Evolutionary conservation across 1,140 invertebrate genomes (phyloP), one percentile per base, ranked within the genome.

Genomic region (Yoshiicerus persimilis): DNA sequence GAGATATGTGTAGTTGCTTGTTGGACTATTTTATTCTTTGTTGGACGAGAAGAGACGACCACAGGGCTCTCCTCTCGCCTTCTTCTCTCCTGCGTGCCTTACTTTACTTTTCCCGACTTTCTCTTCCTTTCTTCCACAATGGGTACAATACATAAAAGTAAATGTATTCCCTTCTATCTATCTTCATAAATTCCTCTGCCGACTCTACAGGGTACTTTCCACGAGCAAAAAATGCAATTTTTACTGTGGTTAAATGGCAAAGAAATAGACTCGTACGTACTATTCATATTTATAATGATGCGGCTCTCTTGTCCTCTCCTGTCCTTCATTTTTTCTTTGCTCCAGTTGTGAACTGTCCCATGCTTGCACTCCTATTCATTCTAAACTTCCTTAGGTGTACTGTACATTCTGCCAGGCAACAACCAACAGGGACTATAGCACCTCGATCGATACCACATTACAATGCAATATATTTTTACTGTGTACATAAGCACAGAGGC

Each of bases 231-330:
- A 80, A 80, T 80, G 75, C 32, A 80, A 80, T 80, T 80, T 80
- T 80, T 80, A 36, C 75, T 80, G 75, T 80, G 75, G 75, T 80
- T 80, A 80, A 80, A 80, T 80, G 75, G 75, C 34, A 80, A 80
- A 80, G 75, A 80, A 80, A 80, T 80, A 38, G 16, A 80, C 32
- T 80, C 75, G 20, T 34, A 38, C 32, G n/a, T 38, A 36, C 34
- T 80, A 80, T 34, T 80, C 34, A 38, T 80, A 80, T 80, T 36
- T 80, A 80, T 80, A 80, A 80, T 80, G 75, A 38, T 80, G 75
- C 32, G 75, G 75, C 75, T 80, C 34, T n/a, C 75, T 80, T 80
- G 75, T 34, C 75, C 75, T 36, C 32, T 80, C 32, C 34, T 80
- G 75, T 80, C 75, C 30, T 80, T 80, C 75, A 36, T 80, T 80